Percentiles rank a stretch among this genome's conserved stretches.
These are phyloP conservation scores for Halichoerus grypus DNA, from an alignment of 2,113 vertebrate genomes.

Conservation along the genomic window DNA sequence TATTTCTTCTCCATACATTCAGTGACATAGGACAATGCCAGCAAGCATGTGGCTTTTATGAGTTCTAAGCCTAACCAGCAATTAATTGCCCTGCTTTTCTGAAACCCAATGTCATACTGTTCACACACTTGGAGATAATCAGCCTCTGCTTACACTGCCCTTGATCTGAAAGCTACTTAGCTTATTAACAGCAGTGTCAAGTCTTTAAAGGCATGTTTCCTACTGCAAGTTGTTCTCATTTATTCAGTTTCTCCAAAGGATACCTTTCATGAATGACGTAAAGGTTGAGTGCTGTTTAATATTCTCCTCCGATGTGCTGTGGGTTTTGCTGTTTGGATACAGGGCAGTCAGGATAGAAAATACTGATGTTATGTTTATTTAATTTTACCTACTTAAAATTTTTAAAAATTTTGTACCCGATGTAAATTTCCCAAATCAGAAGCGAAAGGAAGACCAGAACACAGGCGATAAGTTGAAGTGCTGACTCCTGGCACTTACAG, in stretches of 20 bases:
- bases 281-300: background rate
- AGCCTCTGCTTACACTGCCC: background rate
- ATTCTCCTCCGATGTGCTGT: background rate
- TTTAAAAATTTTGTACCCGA: background rate
- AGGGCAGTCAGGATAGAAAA: background rate
- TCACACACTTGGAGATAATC: background rate
- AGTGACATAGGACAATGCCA: background rate
- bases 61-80: background rate
- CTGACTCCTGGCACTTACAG: background rate
- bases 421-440: constrained; percentile 52
- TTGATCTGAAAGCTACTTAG: background rate
- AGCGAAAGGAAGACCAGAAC: constrained; percentile 29
- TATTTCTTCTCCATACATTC: background rate
- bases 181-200: background rate
- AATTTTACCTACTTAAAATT: background rate
- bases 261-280: background rate
- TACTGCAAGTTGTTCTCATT: background rate
- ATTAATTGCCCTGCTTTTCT: background rate
- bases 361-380: background rate
- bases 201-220: background rate
- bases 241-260: constrained; percentile 10
- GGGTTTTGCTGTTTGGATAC: background rate
- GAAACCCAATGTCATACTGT: background rate
- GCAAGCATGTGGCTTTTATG: background rate
- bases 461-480: background rate